These are phyloP conservation scores for Rhabdophis nuchalis DNA, from an alignment of 2,797 vertebrate genomes.

Conservation along the genomic window DNA sequence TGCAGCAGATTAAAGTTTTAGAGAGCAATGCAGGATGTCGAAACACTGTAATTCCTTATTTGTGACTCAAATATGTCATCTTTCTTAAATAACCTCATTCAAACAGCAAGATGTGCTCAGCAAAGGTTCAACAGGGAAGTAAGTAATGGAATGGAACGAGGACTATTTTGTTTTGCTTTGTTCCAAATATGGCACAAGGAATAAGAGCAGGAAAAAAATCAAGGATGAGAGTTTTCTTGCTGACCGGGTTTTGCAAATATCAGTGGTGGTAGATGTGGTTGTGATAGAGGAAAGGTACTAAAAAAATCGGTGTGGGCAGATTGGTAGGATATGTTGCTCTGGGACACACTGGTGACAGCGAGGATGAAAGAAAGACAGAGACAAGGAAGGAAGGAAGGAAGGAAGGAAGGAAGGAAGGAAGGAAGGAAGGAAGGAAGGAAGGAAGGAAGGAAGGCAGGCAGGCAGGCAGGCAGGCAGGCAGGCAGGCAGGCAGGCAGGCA, in stretches of 20 bases:
- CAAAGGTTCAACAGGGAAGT: not conserved
- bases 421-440: too few relatives aligned
- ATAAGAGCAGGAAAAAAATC: not conserved
- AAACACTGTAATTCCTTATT: slow-evolving; percentile 14
- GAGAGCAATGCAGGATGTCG: not conserved
- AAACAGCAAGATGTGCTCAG: not conserved
- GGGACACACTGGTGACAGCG: not conserved
- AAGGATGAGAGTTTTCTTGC: not conserved
- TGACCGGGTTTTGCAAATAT: not conserved
- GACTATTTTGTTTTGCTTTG: not conserved
- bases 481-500: not conserved
- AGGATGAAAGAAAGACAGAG: not conserved
- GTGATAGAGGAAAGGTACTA: not conserved
- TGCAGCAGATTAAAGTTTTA: slow-evolving; percentile 17
- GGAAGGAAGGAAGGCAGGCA: too few relatives aligned
- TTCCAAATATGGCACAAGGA: not conserved
- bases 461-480: too few relatives aligned
- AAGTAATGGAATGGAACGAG: not conserved
- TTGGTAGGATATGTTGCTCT: not conserved
- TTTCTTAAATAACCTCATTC: not conserved
- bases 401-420: too few relatives aligned
- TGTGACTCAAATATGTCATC: slow-evolving; percentile 35
- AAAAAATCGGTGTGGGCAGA: not conserved
- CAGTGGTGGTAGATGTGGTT: not conserved
- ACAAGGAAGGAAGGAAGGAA: not conserved